Percentiles rank a stretch among this genome's conserved stretches.
These are phyloP conservation scores for Microtus richardsoni DNA, from an alignment of 2,113 vertebrate genomes.

Conservation along the genomic window DNA sequence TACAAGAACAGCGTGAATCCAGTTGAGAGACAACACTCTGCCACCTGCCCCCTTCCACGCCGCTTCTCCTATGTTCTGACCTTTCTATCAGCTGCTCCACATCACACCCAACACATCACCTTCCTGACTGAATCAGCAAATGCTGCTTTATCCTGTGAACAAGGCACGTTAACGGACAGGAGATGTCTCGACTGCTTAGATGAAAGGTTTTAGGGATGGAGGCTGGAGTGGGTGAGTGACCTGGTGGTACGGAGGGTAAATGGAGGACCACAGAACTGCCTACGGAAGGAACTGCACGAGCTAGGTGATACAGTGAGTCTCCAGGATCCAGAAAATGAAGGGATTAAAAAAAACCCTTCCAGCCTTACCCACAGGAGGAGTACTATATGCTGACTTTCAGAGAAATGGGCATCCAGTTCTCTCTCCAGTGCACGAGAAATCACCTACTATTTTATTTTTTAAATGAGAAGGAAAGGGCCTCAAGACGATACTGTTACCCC, in stretches of 20 bases:
- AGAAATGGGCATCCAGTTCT: neutral
- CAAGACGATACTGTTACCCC: neutral
- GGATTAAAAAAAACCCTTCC: neutral
- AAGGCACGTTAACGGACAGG: neutral
- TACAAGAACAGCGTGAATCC: too few species aligned
- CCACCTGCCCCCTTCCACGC: neutral
- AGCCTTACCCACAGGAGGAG: neutral
- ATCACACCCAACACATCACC: neutral
- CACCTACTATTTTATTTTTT: neutral
- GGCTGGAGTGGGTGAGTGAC: neutral
- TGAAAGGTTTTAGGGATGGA: too few species aligned
- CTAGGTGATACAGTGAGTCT: neutral
- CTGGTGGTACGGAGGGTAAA: accelerated
- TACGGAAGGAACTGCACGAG: neutral
- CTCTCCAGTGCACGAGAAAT: neutral
- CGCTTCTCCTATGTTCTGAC: neutral
- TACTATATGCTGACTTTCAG: neutral
- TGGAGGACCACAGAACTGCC: neutral
- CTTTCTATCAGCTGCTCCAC: neutral
- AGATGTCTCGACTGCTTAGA: neutral
- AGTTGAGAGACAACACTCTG: neutral
- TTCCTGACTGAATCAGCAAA: neutral
- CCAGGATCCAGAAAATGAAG: neutral
- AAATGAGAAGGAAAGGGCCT: neutral
- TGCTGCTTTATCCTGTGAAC: neutral